Evolutionary conservation across 2,113 vertebrate genomes (phyloP).

Genomic region (Ammodytes marinus): DNA sequence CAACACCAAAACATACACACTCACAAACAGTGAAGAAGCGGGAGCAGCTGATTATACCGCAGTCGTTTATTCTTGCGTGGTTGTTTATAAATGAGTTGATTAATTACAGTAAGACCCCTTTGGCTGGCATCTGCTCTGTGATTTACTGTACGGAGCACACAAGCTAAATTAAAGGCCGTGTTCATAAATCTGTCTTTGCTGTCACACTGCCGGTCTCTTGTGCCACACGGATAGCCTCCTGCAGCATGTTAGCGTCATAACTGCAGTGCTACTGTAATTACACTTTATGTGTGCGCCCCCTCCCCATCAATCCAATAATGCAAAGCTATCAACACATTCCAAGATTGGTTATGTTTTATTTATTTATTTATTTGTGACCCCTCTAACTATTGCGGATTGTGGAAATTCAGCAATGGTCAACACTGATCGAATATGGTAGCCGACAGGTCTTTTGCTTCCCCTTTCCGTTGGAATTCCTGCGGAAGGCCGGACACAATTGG

Average conservation of each 20-base stretch:
- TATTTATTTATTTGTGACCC: not conserved
- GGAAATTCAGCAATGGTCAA: not conserved
- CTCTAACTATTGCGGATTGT: not conserved
- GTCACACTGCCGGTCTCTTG: conserved; percentile 35
- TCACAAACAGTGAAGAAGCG: conserved; percentile 22
- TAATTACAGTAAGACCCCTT: conserved; percentile 64
- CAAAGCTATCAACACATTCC: conserved; percentile 15
- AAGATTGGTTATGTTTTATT: not conserved
- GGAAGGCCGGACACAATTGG: conserved; percentile 50
- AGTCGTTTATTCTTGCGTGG: conserved; percentile 61
- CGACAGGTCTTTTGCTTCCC: conserved; percentile 55
- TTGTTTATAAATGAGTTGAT: conserved; percentile 70
- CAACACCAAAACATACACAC: conserved; percentile 2
- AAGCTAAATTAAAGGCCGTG: conserved; percentile 50
- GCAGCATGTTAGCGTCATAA: conserved; percentile 32
- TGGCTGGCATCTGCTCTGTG: conserved; percentile 50
- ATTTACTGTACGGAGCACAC: conserved; percentile 52
- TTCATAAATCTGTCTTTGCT: conserved; percentile 62
- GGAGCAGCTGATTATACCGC: conserved; percentile 37
- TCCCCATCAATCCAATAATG: conserved; percentile 28
- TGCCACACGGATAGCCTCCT: conserved; percentile 37
- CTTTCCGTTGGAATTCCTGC: conserved; percentile 48
- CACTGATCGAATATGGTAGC: conserved; percentile 64
- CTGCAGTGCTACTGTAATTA: conserved; percentile 45
- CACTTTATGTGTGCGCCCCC: conserved; percentile 32